phyloP scores from a whole-genome alignment of 2,113 vertebrate genomes.

The Miniopterus natalensis region DNA sequence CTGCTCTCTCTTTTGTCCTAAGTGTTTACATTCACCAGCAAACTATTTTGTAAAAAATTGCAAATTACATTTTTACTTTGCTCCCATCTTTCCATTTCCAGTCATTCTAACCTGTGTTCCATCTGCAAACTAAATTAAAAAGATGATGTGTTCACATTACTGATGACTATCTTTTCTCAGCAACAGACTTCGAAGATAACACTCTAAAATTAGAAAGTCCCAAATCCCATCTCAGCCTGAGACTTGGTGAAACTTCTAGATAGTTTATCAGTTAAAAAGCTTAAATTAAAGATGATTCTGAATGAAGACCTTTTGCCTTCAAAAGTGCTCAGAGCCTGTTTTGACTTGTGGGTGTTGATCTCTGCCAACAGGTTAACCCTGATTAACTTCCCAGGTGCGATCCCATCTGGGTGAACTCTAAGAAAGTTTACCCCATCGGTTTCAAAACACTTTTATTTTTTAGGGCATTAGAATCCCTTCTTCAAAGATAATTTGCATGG shows the following conservation, averaged over 20 bases:
- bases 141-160: not conserved
- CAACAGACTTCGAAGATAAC: not conserved
- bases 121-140: not conserved
- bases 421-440: not conserved
- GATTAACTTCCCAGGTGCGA: conserved; percentile 24
- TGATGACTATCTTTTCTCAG: not conserved
- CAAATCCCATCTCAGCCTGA: not conserved
- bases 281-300: conserved; percentile 38
- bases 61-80: not conserved
- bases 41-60: conserved; percentile 30
- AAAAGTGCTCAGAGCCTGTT: not conserved
- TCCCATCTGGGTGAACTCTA: not conserved
- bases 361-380: conserved; percentile 39
- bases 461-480: not conserved
- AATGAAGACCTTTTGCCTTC: conserved; percentile 23
- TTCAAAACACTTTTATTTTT: conserved; percentile 21
- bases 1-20: not conserved
- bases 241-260: not conserved
- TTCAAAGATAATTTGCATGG: not conserved
- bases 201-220: not conserved
- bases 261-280: not conserved
- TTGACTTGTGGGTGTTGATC: conserved; percentile 32
- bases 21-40: not conserved
- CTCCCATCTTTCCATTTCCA: not conserved
- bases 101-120: not conserved